phyloP scores from a whole-genome alignment of 2,797 vertebrate genomes.

The Semaprochilodus insignis region DNA sequence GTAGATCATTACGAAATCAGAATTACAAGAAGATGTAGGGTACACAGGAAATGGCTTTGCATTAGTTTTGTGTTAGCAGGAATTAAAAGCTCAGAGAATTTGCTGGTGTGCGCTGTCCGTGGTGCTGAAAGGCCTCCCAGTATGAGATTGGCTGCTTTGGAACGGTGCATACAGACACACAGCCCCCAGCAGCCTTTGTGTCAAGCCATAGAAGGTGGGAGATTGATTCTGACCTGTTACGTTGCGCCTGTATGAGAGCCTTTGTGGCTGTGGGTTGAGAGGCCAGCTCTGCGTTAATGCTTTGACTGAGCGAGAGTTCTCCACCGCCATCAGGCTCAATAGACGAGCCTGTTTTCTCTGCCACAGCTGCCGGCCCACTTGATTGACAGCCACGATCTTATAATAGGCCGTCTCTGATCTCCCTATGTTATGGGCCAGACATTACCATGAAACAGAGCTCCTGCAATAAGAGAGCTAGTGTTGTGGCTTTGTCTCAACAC shows the following conservation, averaged over 20 bases:
- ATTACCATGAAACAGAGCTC: constrained; percentile 30
- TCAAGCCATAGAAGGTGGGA: constrained; percentile 50
- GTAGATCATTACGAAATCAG: neutral
- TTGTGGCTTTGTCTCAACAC: constrained; percentile 30
- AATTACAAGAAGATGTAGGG: neutral
- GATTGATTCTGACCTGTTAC: constrained; percentile 63
- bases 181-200: constrained; percentile 50
- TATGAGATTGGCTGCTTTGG: constrained; percentile 14
- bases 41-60: neutral
- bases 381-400: constrained; percentile 32
- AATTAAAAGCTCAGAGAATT: constrained; percentile 31
- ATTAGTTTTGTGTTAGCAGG: neutral
- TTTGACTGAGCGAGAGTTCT: constrained; percentile 53
- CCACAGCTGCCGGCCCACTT: constrained; percentile 15
- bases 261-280: constrained; percentile 53
- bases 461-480: constrained; percentile 8
- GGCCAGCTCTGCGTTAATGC: constrained; percentile 47
- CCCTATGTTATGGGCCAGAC: constrained; percentile 29
- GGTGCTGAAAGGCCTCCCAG: constrained; percentile 49
- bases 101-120: constrained; percentile 23
- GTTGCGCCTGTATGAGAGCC: constrained; percentile 43
- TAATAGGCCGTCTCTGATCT: constrained; percentile 39
- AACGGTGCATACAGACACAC: constrained; percentile 27
- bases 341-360: constrained; percentile 51
- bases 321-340: constrained; percentile 38